These are phyloP conservation scores for Drosophila chauvacae DNA, from an alignment of 1,140 invertebrate species.

Conservation along the genomic window DNA sequence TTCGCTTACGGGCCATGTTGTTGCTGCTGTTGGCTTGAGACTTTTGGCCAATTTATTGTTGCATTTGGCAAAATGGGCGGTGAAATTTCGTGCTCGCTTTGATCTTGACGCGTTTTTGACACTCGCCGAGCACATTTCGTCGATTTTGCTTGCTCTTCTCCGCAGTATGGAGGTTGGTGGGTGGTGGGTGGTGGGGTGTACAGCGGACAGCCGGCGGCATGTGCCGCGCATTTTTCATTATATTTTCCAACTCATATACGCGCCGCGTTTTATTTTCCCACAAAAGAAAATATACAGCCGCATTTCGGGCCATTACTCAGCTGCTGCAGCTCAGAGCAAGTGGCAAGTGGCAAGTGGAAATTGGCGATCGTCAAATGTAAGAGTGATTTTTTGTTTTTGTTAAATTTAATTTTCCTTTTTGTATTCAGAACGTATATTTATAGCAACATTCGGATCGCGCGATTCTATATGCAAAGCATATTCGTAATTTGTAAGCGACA, in stretches of 20 bases:
- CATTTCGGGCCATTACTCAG: constrained; percentile 73
- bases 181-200: background rate
- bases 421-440: constrained; percentile 39
- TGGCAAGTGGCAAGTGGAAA: constrained; percentile 51
- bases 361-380: constrained; percentile 54
- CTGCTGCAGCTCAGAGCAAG: constrained; percentile 39
- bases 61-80: constrained; percentile 75
- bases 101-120: constrained; percentile 82
- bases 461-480: constrained; percentile 60
- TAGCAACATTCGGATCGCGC: constrained; percentile 43
- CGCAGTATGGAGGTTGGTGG: background rate
- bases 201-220: constrained; percentile 60
- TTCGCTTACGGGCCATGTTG: constrained; percentile 4
- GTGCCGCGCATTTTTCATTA: constrained; percentile 69
- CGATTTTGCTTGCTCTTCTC: constrained; percentile 17
- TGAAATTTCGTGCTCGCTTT: constrained; percentile 74
- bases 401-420: background rate
- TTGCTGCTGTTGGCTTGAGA: constrained; percentile 34
- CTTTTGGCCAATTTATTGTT: constrained; percentile 75
- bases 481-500: constrained; percentile 42
- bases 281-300: constrained; percentile 35
- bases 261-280: constrained; percentile 20
- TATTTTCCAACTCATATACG: constrained; percentile 31
- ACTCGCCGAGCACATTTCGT: constrained; percentile 58
- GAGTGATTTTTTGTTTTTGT: background rate